A percentile compares a stretch with the other conserved stretches of the same genome.
Conservation (phyloP, 2,888 invertebrate genomes). For the Polia nebulosa region DNA sequence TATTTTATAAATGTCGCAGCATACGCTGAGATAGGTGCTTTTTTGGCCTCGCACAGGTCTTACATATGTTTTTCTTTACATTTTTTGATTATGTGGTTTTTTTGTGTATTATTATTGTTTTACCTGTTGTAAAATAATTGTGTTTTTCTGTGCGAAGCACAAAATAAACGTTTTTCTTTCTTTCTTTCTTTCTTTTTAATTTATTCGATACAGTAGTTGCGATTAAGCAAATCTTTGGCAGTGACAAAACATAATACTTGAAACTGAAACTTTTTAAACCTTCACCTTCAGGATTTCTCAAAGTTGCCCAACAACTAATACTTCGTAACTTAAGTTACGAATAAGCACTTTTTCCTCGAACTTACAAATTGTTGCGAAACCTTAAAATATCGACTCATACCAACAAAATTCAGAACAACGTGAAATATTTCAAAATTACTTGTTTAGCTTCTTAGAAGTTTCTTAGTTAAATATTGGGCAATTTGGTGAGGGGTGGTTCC, state of each 20-base stretch:
- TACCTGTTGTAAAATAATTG: too few relatives aligned
- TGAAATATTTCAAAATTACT: slow-evolving; percentile 4
- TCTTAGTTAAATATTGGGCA: neutral
- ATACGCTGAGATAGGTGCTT: too few relatives aligned
- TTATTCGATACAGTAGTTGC: too few relatives aligned
- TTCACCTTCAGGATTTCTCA: slow-evolving; percentile 10
- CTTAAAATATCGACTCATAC: neutral
- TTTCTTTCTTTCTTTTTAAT: too few relatives aligned
- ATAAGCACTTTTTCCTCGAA: slow-evolving; percentile 14
- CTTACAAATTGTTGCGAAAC: slow-evolving; percentile 20
- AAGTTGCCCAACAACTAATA: slow-evolving; percentile 2
- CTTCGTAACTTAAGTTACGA: neutral
- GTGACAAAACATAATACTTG: neutral
- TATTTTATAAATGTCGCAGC: too few relatives aligned
- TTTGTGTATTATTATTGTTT: too few relatives aligned
- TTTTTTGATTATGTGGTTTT: too few relatives aligned
- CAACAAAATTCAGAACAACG: slow-evolving; percentile 3
- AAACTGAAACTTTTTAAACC: neutral
- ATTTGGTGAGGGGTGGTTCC: neutral
- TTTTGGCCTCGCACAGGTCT: too few relatives aligned
- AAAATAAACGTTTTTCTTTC: too few relatives aligned
- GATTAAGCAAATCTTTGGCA: too few relatives aligned
- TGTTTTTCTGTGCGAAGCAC: too few relatives aligned
- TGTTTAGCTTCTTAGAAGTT: neutral
- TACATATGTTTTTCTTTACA: too few relatives aligned